Percentiles rank a stretch among this genome's conserved stretches.
Evolutionary conservation across 2,113 vertebrate genomes (phyloP).

Genomic region (Serilophus lunatus): DNA sequence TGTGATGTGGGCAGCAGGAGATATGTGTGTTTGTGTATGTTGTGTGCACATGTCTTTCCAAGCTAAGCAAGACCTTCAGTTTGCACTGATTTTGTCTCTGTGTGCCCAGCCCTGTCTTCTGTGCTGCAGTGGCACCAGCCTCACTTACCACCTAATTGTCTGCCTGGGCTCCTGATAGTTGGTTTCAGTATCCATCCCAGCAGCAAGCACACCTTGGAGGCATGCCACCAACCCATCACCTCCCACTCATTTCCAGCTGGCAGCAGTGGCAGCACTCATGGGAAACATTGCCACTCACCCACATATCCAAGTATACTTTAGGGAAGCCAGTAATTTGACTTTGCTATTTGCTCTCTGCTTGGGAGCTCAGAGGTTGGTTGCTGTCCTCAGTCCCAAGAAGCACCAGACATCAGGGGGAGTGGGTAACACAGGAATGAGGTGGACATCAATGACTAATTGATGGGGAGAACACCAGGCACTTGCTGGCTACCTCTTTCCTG

Average conservation of each 20-base stretch:
- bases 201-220: not conserved
- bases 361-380: not conserved
- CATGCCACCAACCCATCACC: not conserved
- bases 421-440: not conserved
- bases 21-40: fast-evolving
- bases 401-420: not conserved
- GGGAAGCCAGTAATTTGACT: not conserved
- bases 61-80: not conserved
- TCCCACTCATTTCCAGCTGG: not conserved
- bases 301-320: not conserved
- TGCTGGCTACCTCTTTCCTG: not conserved
- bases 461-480: not conserved
- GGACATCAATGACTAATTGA: not conserved
- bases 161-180: not conserved
- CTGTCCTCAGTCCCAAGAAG: not conserved
- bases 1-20: not conserved
- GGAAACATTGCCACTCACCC: not conserved
- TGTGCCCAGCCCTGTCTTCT: not conserved
- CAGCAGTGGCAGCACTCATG: not conserved
- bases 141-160: fast-evolving
- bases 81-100: not conserved
- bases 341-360: not conserved
- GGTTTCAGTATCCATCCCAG: not conserved
- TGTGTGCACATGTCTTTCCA: not conserved
- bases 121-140: not conserved